These are phyloP conservation scores for Drosophila prolongata DNA, from an alignment of 2,888 invertebrate species.

Conservation along the genomic window DNA sequence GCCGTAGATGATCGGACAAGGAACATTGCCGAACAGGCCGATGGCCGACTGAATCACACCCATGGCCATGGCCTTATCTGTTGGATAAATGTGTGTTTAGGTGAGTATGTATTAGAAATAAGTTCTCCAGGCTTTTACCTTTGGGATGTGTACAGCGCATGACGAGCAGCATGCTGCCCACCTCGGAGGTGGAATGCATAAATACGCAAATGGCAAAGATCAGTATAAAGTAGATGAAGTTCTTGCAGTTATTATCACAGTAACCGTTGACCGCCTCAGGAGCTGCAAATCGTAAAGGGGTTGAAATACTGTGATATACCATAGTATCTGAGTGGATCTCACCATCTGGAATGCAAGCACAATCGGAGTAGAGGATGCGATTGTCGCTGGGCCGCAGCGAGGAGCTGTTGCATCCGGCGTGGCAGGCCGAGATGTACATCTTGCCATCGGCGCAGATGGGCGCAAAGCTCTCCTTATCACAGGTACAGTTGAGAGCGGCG, in stretches of 20 bases:
- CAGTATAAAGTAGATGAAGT: conserved; percentile 91
- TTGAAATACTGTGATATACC: too few species aligned
- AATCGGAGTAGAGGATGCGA: conserved; percentile 86
- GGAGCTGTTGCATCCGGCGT: conserved; percentile 92
- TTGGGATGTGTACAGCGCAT: conserved; percentile 95
- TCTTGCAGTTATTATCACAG: conserved; percentile 91
- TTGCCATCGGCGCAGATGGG: conserved; percentile 93
- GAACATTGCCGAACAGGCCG: conserved; percentile 96
- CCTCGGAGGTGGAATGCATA: conserved; percentile 96
- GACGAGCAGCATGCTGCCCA: conserved; percentile 95
- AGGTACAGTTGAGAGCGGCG: conserved; percentile 87
- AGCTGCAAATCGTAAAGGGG: conserved; percentile 35
- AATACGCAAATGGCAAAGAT: conserved; percentile 95
- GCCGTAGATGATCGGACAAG: conserved; percentile 97
- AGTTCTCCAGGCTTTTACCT: conserved; percentile 80
- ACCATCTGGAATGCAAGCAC: conserved; percentile 85
- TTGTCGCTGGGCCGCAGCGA: conserved; percentile 87
- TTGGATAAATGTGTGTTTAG: not conserved
- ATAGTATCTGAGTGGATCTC: conserved; percentile 27
- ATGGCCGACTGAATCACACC: conserved; percentile 97
- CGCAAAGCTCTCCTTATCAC: conserved; percentile 90
- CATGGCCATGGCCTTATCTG: conserved; percentile 96
- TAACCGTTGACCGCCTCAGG: conserved; percentile 89
- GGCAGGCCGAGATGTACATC: conserved; percentile 95
- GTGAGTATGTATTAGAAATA: not conserved